Base-by-base conservation (phyloP, 2,113 vertebrate species). In the Eleginops maclovinus region DNA sequence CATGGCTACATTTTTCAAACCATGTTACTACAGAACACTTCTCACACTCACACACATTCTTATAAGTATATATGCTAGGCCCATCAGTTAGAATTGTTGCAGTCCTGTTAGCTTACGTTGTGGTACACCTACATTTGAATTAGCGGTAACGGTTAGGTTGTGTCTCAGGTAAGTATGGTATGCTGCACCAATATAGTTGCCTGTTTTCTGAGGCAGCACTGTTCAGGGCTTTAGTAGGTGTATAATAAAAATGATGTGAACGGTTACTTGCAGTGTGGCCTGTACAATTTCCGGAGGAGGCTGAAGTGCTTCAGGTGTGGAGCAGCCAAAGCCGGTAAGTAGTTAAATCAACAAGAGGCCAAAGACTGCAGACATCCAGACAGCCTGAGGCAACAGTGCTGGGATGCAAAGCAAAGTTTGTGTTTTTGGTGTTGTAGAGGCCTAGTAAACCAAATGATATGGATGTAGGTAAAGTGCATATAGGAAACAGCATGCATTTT, bases 281-380 rank as follows among this genome's bases (percentile, higher is more conserved):
- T 99, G 91, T 99, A 99, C 95, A 99, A 99, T 96, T 99, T 99
- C 96, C 96, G 98, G 86, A 97, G 98, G 93, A 96, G 98, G 93
- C 96, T 99, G 93, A 99, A 99, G 96, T 99, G 98, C 94, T 99
- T 99, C 94, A 97, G 98, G 91, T 99, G 98, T 93, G 97, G 98
- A 92, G 97, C 98, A 0, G 95, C 97, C 93, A 99, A 99, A 94
- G 95, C 96, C 6, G 98, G 98, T 99, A 96, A 65, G 97, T 96
- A 93, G 87, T 88, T 87, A 65, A 89, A 89, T 79, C 81, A 84
- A 68, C 80, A 85, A 89, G 88, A 93, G 93, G 92, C 91, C 82
- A 84, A 85, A 86, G 81, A 86, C 79, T 90, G 87, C 91, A 87
- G 77, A 87, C 84, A 86, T 87, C 84, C 60, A 75, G 77, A 77